These are phyloP conservation scores for Nyctalus aviator DNA, from an alignment of 2,797 vertebrate genomes.

Conservation along the genomic window DNA sequence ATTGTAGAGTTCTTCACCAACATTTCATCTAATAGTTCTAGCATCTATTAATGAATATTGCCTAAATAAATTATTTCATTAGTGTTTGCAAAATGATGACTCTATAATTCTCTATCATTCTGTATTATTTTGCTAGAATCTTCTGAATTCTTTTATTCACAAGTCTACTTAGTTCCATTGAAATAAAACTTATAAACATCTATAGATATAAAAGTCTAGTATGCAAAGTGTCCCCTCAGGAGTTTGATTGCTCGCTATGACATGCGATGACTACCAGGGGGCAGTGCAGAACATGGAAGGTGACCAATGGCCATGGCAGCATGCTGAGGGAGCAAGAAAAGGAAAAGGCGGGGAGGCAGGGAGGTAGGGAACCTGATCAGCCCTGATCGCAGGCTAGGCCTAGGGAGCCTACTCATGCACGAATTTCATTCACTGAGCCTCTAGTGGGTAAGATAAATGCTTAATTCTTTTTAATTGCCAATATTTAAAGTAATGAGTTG, in stretches of 20 bases:
- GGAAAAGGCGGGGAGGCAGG: too few relatives aligned
- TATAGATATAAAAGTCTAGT: too few relatives aligned
- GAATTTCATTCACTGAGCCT: too few relatives aligned
- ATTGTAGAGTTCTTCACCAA: neutral
- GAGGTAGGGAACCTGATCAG: too few relatives aligned
- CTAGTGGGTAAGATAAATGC: neutral
- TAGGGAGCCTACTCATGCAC: too few relatives aligned
- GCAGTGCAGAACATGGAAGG: too few relatives aligned
- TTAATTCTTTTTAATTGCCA: neutral
- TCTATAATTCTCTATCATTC: neutral
- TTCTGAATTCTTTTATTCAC: neutral
- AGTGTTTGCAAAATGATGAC: neutral
- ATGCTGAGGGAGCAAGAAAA: too few relatives aligned
- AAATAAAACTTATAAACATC: neutral
- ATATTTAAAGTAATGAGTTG: neutral
- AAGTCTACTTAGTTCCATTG: neutral
- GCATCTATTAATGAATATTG: neutral
- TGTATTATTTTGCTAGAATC: slow-evolving; percentile 10
- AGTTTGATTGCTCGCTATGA: too few relatives aligned
- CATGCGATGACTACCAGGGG: too few relatives aligned
- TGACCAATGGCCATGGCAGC: too few relatives aligned
- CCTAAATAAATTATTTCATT: neutral
- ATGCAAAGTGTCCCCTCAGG: too few relatives aligned
- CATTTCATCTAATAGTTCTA: neutral
- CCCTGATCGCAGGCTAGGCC: too few relatives aligned